Conservation (phyloP, 1,140 invertebrate species). For the Asobara japonica region DNA sequence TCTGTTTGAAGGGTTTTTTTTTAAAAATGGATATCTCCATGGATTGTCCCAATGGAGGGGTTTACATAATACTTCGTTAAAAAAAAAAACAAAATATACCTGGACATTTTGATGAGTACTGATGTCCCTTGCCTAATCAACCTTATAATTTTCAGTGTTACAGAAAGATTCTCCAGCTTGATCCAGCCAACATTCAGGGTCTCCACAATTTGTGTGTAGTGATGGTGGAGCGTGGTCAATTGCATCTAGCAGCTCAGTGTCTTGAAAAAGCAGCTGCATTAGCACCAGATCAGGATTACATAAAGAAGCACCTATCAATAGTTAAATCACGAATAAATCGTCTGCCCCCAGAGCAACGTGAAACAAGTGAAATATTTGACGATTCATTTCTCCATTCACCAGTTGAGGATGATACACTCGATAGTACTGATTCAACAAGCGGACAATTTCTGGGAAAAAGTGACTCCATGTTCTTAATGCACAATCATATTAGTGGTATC, state of each 20-base stretch:
- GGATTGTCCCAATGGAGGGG: too few relatives aligned
- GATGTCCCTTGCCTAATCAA: too few relatives aligned
- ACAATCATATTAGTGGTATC: conserved; percentile 49
- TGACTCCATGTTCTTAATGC: conserved; percentile 51
- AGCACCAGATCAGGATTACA: conserved; percentile 90
- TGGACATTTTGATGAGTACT: too few relatives aligned
- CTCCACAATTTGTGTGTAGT: conserved; percentile 97
- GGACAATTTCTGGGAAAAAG: conserved; percentile 53
- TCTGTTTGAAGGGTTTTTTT: too few relatives aligned
- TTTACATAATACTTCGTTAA: too few relatives aligned
- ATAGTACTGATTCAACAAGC: conserved; percentile 35
- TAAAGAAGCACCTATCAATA: conserved; percentile 75
- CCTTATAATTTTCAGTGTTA: conserved; percentile 93
- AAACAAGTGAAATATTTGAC: conserved; percentile 55
- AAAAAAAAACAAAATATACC: too few relatives aligned
- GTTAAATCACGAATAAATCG: conserved; percentile 76
- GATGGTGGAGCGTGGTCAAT: conserved; percentile 88
- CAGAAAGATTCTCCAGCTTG: conserved; percentile 83
- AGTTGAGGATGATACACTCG: conserved; percentile 28
- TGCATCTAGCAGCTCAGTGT: conserved; percentile 85
- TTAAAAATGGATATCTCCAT: too few relatives aligned
- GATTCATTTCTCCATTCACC: conserved; percentile 51
- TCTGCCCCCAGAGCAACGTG: conserved; percentile 56
- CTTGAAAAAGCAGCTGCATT: conserved; percentile 80
- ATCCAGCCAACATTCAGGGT: conserved; percentile 93